Evolutionary conservation across 2,888 invertebrate genomes (phyloP).

Genomic region (Lapara coniferarum): DNA sequence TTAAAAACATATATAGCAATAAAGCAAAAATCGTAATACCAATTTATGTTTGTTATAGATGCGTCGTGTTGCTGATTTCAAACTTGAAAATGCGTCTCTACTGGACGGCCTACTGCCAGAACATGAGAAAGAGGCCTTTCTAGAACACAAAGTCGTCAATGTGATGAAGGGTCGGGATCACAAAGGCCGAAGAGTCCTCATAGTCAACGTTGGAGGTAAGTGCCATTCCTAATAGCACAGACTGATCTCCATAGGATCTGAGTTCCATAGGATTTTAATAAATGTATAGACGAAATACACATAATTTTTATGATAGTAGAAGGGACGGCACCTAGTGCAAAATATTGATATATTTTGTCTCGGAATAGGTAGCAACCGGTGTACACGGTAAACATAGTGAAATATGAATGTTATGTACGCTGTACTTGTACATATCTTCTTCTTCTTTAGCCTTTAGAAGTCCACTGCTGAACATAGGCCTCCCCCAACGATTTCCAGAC

Average conservation of each 20-base stretch:
- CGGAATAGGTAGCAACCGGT: too few relatives aligned
- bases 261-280: neutral
- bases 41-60: constrained; percentile 80
- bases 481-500: too few relatives aligned
- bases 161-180: constrained; percentile 90
- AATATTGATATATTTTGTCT: too few relatives aligned
- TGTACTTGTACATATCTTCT: too few relatives aligned
- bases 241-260: neutral
- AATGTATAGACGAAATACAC: neutral
- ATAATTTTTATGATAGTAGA: too few relatives aligned
- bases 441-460: too few relatives aligned
- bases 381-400: too few relatives aligned
- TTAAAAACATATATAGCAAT: too few relatives aligned
- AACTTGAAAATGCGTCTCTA: constrained; percentile 86
- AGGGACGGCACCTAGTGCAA: too few relatives aligned
- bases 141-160: constrained; percentile 89
- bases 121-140: constrained; percentile 86
- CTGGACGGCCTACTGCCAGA: constrained; percentile 86
- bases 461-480: too few relatives aligned
- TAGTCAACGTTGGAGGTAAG: constrained; percentile 89
- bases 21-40: too few relatives aligned
- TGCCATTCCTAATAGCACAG: constrained; percentile 18
- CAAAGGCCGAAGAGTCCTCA: constrained; percentile 88
- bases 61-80: constrained; percentile 90
- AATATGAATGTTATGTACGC: too few relatives aligned